Conservation (phyloP, 2,113 vertebrate species). For the Mustela nigripes region DNA sequence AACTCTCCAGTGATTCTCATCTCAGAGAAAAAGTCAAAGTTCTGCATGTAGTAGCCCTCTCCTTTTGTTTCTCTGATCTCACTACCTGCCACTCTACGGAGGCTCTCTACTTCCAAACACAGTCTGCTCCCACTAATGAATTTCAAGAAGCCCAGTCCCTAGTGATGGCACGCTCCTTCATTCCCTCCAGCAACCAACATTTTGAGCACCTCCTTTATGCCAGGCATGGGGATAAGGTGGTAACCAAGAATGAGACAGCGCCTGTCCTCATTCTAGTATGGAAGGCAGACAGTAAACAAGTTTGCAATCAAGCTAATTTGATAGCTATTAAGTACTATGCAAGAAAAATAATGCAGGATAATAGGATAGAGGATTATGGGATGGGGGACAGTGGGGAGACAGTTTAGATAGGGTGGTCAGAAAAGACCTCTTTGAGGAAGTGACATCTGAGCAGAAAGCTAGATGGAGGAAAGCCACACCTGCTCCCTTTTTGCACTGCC, state of each 20-base stretch:
- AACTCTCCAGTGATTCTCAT: background rate
- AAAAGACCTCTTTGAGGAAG: background rate
- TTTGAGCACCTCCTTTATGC: background rate
- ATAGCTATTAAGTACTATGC: background rate
- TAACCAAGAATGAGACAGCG: background rate
- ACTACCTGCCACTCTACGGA: background rate
- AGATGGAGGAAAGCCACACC: background rate
- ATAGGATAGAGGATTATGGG: background rate
- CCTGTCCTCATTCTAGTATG: background rate
- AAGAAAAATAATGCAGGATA: background rate
- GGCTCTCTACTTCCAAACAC: background rate
- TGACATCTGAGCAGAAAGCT: background rate
- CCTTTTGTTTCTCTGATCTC: background rate
- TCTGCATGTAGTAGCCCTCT: background rate
- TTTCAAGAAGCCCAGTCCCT: background rate
- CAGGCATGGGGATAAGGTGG: background rate
- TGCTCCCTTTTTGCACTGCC: background rate
- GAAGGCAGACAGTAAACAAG: background rate
- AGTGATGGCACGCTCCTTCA: background rate
- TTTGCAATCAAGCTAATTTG: background rate
- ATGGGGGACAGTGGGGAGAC: background rate
- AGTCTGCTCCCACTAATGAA: background rate
- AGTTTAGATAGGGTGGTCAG: background rate
- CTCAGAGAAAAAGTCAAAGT: background rate
- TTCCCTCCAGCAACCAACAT: background rate